A percentile compares a stretch with the other conserved stretches of the same genome.
Evolutionary conservation across 2,888 invertebrate species (phyloP).

Genomic region (Margaritifera margaritifera): DNA sequence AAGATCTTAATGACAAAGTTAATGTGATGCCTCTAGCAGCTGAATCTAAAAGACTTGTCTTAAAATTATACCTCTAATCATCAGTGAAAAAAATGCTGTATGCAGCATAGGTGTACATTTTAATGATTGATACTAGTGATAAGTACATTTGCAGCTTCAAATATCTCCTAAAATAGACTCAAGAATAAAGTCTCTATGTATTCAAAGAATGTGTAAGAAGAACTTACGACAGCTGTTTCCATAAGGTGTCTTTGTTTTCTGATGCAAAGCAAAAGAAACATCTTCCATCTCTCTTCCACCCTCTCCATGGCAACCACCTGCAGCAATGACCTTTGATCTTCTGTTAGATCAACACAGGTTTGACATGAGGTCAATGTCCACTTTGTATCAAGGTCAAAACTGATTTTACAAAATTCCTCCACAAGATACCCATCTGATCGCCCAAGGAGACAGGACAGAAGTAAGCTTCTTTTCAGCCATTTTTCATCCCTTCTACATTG

Average conservation of each 20-base stretch:
- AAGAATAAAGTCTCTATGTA: too few species aligned
- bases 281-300: slow-evolving; percentile 51
- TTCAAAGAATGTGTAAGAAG: neutral
- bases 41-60: too few species aligned
- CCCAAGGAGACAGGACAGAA: slow-evolving; percentile 56
- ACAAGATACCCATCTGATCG: slow-evolving; percentile 46
- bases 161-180: too few species aligned
- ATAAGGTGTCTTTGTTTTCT: slow-evolving; percentile 59
- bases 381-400: slow-evolving; percentile 43
- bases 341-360: slow-evolving; percentile 38
- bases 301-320: slow-evolving; percentile 40
- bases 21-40: too few species aligned
- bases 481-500: slow-evolving; percentile 26
- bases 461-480: slow-evolving; percentile 36
- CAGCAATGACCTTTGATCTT: slow-evolving; percentile 49
- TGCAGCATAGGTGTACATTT: too few species aligned
- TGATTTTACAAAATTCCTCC: slow-evolving; percentile 54
- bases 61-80: too few species aligned
- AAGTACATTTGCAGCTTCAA: too few species aligned
- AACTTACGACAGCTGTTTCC: slow-evolving; percentile 59
- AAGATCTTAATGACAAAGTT: too few species aligned
- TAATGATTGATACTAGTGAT: too few species aligned
- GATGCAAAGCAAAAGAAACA: slow-evolving; percentile 49
- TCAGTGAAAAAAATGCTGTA: too few species aligned
- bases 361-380: slow-evolving; percentile 32